phyloP scores from a whole-genome alignment of 2,113 vertebrate genomes.

The Sclerurus mexicanus region DNA sequence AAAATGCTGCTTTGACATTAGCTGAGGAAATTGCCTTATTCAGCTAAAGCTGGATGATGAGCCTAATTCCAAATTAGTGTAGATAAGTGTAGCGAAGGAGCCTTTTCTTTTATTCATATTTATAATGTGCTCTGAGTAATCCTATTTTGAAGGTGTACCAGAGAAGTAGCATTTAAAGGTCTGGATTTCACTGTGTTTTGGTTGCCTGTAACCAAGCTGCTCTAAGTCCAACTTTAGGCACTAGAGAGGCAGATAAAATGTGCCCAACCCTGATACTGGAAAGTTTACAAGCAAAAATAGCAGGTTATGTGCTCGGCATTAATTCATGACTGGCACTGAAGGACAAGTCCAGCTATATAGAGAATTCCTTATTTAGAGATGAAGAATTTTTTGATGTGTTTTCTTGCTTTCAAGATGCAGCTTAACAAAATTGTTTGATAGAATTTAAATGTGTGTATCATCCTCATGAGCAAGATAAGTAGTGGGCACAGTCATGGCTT shows the following conservation, averaged over 20 bases:
- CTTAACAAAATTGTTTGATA: not conserved
- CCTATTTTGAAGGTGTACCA: not conserved
- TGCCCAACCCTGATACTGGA: not conserved
- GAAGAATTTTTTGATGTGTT: not conserved
- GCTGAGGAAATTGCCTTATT: not conserved
- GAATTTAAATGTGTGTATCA: not conserved
- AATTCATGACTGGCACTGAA: not conserved
- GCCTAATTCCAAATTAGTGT: not conserved
- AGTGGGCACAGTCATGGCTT: not conserved
- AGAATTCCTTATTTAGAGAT: not conserved
- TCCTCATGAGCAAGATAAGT: not conserved
- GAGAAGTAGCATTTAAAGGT: not conserved
- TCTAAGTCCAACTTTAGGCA: not conserved
- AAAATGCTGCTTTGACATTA: not conserved
- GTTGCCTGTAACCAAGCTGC: not conserved
- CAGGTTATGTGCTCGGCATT: not conserved
- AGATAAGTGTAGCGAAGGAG: not conserved
- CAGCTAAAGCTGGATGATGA: not conserved
- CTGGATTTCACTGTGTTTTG: not conserved
- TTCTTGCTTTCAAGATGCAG: not conserved
- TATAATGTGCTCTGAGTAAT: not conserved
- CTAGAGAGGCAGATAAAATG: not conserved
- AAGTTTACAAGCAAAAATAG: not conserved
- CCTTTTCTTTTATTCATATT: not conserved
- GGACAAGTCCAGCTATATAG: not conserved